These are phyloP conservation scores for Leucoraja ocellata DNA, from an alignment of 2,797 vertebrate species.

Conservation along the genomic window DNA sequence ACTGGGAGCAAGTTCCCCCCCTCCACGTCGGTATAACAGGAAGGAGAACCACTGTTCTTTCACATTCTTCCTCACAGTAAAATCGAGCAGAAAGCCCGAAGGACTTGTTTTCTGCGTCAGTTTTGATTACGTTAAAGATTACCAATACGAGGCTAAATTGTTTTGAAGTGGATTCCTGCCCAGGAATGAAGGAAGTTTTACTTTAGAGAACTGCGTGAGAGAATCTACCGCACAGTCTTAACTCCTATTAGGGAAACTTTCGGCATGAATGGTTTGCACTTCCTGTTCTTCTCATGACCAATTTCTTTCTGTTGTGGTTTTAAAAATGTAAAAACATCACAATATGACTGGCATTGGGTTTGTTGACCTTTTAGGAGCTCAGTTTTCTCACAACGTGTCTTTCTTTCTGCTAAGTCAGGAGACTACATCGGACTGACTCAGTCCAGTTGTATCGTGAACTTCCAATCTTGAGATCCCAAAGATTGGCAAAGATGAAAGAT, in stretches of 20 bases:
- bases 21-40: neutral
- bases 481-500: neutral
- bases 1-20: neutral
- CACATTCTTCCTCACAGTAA: neutral
- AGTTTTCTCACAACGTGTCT: neutral
- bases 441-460: neutral
- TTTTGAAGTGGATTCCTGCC: neutral
- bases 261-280: neutral
- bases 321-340: neutral
- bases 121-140: neutral
- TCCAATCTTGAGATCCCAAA: neutral
- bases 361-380: constrained; percentile 2
- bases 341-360: neutral
- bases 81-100: no score
- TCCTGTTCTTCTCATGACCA: neutral
- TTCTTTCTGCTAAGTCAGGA: neutral
- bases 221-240: neutral
- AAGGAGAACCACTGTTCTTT: neutral
- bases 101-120: neutral
- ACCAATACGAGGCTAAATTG: neutral
- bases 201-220: neutral
- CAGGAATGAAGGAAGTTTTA: neutral
- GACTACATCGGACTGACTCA: neutral
- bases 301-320: neutral
- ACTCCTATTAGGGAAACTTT: neutral